phyloP scores from a whole-genome alignment of 2,797 vertebrate genomes.

The Pristis pectinata region DNA sequence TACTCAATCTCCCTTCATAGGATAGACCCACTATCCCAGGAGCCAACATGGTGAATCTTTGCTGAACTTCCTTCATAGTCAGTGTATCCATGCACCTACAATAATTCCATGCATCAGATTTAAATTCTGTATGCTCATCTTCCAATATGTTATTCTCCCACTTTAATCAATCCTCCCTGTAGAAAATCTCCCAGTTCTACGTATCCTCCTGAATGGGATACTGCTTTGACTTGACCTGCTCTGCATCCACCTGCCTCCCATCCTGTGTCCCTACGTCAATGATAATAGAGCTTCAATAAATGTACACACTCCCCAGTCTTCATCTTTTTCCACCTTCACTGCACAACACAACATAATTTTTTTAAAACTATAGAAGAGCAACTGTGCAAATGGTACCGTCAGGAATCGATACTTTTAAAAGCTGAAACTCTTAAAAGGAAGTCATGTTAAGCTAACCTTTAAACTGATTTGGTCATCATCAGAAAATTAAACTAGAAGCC shows the following conservation, averaged over 20 bases:
- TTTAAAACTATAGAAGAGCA: background rate
- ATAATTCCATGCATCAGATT: background rate
- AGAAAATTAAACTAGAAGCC: background rate
- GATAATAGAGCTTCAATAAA: background rate
- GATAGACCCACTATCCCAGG: too few species aligned
- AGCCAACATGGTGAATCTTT: too few species aligned
- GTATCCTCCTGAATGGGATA: background rate
- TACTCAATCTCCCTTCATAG: too few species aligned
- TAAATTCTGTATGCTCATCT: background rate
- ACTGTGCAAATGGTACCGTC: background rate
- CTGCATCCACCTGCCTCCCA: background rate
- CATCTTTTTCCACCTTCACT: background rate
- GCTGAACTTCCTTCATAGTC: too few species aligned
- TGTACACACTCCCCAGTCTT: background rate
- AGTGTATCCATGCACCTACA: background rate
- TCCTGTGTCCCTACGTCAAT: background rate
- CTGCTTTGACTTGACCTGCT: background rate
- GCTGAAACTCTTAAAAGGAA: background rate
- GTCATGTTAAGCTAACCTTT: background rate
- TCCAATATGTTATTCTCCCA: background rate
- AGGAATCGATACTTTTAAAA: background rate
- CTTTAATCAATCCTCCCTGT: background rate
- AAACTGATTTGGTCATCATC: constrained; percentile 5
- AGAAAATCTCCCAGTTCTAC: background rate
- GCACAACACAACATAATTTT: background rate